Percentiles rank a stretch among this genome's conserved stretches.
Conservation (phyloP, 2,888 invertebrate genomes). For the Liopterus haemorrhoidalis region DNA sequence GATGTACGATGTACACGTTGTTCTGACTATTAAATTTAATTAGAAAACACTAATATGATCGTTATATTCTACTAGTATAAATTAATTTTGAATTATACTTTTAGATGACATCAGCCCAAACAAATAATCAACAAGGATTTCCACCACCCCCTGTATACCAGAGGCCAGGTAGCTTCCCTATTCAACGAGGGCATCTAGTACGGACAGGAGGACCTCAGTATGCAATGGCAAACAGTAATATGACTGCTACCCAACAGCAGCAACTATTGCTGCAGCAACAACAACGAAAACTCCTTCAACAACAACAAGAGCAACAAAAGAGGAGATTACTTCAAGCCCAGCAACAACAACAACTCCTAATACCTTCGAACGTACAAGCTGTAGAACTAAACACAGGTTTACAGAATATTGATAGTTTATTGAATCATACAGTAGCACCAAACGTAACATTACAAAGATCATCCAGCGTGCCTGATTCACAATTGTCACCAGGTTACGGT, state of each 20-base stretch:
- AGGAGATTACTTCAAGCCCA: slow-evolving; percentile 71
- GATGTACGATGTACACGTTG: no score
- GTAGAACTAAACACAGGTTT: slow-evolving; percentile 51
- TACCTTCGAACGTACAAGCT: slow-evolving; percentile 68
- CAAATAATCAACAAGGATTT: slow-evolving; percentile 29
- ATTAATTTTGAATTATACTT: slow-evolving; percentile 4
- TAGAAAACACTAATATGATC: no score
- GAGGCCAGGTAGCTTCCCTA: slow-evolving; percentile 30
- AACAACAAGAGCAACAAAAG: slow-evolving; percentile 52
- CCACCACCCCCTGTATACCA: slow-evolving; percentile 44
- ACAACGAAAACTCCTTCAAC: slow-evolving; percentile 45
- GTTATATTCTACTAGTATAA: neutral
- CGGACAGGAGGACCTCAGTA: slow-evolving; percentile 28
- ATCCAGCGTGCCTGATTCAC: slow-evolving; percentile 52
- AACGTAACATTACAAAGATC: slow-evolving; percentile 80
- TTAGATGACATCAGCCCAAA: slow-evolving; percentile 30
- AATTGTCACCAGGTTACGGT: slow-evolving; percentile 55
- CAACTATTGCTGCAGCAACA: slow-evolving; percentile 48
- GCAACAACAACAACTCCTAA: slow-evolving; percentile 73
- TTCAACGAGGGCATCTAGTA: slow-evolving; percentile 30
- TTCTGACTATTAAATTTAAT: no score
- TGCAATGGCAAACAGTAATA: slow-evolving; percentile 31
- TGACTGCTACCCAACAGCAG: slow-evolving; percentile 34
- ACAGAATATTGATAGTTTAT: slow-evolving; percentile 74
- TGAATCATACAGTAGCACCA: slow-evolving; percentile 80